Evolutionary conservation across 2,113 vertebrate species (phyloP), one percentile per base, ranked within the genome.

Genomic region (Pelobates fuscus): DNA sequence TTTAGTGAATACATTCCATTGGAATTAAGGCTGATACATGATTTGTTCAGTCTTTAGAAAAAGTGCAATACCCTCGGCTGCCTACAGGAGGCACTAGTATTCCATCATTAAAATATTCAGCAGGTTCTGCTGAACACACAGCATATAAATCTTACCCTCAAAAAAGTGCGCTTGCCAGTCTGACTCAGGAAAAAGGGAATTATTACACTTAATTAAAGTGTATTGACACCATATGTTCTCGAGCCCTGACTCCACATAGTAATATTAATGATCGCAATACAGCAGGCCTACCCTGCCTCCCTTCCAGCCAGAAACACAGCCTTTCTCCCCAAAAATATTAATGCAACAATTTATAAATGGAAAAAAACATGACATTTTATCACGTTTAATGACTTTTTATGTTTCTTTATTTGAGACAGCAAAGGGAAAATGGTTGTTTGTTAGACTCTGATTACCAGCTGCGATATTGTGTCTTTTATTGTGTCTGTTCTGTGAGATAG

Each of bases 181-280:
- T 87, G 88, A 82, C 81, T 87, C 90, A 90, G 89, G 91, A 92
- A 93, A 92, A 89, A 83, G 84, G 89, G 89, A 89, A 92, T 94
- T 93, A 94, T 89, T 94, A 78, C 90, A 91, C 87, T 90, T 93
- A 94, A 94, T 94, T 94, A 91, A 92, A 92, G 87, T 87, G 88
- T 90, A 95, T 91, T 92, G 92, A 93, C 89, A 91, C 89, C 92
- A 93, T 89, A 92, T 94, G 93, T 89, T 86, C 86, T 82, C 81
- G 86, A 84, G 84, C 80, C 85, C 85, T 81, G 80, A 66, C 30
- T 84, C 86, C 78, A 49, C 44, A 24, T 80, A 76, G 75, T 78
- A 84, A 86, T 84, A 88, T 88, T 87, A 90, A 83, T 86, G 81
- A 81, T 80, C 83, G 83, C 82, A 77, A 81, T 86, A 85, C 83